Evolutionary conservation across 2,888 invertebrate genomes (phyloP), one percentile per base, ranked within the genome.

Genomic region (Epirrhoe alternata): DNA sequence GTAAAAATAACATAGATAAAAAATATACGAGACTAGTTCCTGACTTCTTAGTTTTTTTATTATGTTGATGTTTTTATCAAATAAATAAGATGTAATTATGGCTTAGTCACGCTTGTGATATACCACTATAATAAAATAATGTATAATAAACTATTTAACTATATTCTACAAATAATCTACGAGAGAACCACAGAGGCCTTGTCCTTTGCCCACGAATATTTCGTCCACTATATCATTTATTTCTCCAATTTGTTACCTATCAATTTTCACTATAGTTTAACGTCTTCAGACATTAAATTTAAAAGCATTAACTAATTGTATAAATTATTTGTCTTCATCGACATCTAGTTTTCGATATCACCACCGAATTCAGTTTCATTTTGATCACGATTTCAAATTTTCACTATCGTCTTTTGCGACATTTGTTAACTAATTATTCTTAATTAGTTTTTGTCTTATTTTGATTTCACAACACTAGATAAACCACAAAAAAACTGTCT

Each of bases 171-270:
- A 51, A 58, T 17, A 12, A 50, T 38, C 51, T 50, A 33, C 24
- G 12, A 38, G 35, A 38, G 24, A 47, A 49, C 42, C 47, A 47
- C 47, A 14, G 16, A 6, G 47, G 16, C 7, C 14, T 16, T 47
- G 31, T 45, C 51, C 42, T 52, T 45, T 45, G 8, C 16, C 53
- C 42, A 53, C 12, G 42, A 42, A 10, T 14, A 10, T 7, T 53
- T 33, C 38, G 38, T 42, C 12, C 53, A 61, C 45, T 16, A 7
- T 10, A 12, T 53, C 53, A 61, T 14, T 47, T 1, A 8, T 33
- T 10, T 42, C 10, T 61, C 55, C 50, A 62, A 50, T 56, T 62
- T 50, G 54, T 61, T 61, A 56, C 31, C 62, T 62, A 62, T 56
- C n/a, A 56, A 51, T 62, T 62, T 10, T 51, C 31, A 62, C 38